Base-by-base conservation (phyloP, 2,797 vertebrate genomes). In the Eurystomus glaucurus region DNA sequence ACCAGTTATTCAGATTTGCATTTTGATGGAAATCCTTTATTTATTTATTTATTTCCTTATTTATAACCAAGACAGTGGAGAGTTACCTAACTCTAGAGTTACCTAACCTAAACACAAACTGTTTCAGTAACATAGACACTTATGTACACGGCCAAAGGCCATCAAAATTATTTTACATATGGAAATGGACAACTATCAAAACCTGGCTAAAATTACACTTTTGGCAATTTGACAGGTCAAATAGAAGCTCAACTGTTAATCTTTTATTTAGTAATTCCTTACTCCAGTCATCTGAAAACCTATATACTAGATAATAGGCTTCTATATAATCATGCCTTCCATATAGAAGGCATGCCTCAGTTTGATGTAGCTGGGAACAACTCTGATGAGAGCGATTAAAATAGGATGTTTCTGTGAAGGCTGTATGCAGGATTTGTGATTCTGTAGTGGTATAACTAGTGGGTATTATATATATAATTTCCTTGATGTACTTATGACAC, bases 401-500 rank as follows among this genome's bases (percentile, higher is more conserved):
- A 20, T 1, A 35, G 9, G 5, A 31, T 31, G 8, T 39, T 85
- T 76, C 39, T 79, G 14, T 65, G 52, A 62, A 72, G 33, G 8
- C 71, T 81, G 87, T 58, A 11, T 77, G 37, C 14, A 2, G 4
- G 17, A 35, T 83, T 48, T 70, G 8, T 45, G 33, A 41, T 72
- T 78, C 39, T 7, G 1, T 35, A 21, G 66, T 52, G 22, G 22
- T 54, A 22, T 60, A 52, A 80, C 79, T 83, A 81, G 18, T 61
- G 37, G 57, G 28, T 78, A 69, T 75, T 84, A 4, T 69, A 46
- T 29, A 18, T 65, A 14, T 61, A 21, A 39, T 91, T 54, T 75
- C 33, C 39, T 86, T 88, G 37, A 75, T 48, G n/a, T n/a, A 70
- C 84, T 94, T 96, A 66, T 69, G 88, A 85, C 35, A 8, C n/a